Percentiles rank a stretch among this genome's conserved stretches.
Conservation (phyloP, 2,888 invertebrate genomes). For the Morpho deidamia region DNA sequence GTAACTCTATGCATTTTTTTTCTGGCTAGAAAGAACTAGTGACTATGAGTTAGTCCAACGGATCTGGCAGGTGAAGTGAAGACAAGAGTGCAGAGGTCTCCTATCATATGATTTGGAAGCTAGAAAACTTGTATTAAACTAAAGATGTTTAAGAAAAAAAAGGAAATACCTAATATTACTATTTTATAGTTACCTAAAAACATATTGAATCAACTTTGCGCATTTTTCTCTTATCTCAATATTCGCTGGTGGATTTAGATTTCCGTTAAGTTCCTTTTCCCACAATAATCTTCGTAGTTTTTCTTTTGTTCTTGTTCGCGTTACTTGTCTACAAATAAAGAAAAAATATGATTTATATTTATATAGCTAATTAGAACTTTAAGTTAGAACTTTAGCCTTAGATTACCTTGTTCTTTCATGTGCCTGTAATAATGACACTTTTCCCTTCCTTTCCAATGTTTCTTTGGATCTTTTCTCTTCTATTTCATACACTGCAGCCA, state of each 20-base stretch:
- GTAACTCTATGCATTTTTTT: too few relatives aligned
- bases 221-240: constrained; percentile 39
- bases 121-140: too few relatives aligned
- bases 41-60: too few relatives aligned
- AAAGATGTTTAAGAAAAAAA: too few relatives aligned
- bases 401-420: constrained; percentile 52
- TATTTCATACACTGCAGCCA: constrained; percentile 24
- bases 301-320: constrained; percentile 20
- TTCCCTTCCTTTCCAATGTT: constrained; percentile 31
- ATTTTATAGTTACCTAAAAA: constrained; percentile 37
- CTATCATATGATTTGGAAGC: too few relatives aligned
- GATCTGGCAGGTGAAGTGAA: too few relatives aligned
- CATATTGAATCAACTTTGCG: constrained; percentile 46
- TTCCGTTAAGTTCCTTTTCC: constrained; percentile 47
- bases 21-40: too few relatives aligned
- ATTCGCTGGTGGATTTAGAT: constrained; percentile 35
- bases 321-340: constrained; percentile 39
- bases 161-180: not conserved
- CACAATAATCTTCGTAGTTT: constrained; percentile 40
- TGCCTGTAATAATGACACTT: constrained; percentile 46
- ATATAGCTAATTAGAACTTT: too few relatives aligned
- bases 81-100: too few relatives aligned
- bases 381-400: not conserved
- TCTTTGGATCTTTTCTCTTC: constrained; percentile 39
- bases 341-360: not conserved